Conservation (phyloP, 2,113 vertebrate species). For the Collichthys lucidus region DNA sequence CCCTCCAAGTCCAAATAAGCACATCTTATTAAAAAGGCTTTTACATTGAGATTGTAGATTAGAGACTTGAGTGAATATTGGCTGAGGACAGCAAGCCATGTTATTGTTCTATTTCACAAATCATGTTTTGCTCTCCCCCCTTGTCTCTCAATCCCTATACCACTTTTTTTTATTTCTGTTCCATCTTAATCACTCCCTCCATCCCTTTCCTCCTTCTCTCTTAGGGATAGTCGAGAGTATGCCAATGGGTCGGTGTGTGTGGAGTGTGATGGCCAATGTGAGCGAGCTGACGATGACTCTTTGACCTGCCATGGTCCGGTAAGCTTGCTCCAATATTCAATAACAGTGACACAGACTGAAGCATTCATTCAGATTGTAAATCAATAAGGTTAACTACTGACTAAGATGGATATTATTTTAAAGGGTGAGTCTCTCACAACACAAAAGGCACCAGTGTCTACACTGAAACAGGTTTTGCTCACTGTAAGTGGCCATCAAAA, state of each 20-base stretch:
- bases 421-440: background rate
- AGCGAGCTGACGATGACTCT: conserved; percentile 91
- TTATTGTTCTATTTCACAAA: background rate
- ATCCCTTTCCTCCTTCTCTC: conserved; percentile 55
- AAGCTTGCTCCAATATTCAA: conserved; percentile 73
- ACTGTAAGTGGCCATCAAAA: background rate
- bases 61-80: background rate
- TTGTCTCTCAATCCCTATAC: conserved; percentile 23
- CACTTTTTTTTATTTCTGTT: background rate
- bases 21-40: background rate
- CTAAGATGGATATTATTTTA: background rate
- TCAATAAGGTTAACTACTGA: no score
- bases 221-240: conserved; percentile 94
- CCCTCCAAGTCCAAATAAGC: background rate
- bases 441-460: background rate
- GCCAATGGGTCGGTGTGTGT: conserved; percentile 93
- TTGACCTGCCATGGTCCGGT: conserved; percentile 94
- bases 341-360: conserved; percentile 2
- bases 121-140: conserved; percentile 4
- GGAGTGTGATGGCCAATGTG: conserved; percentile 95
- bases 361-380: background rate
- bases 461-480: background rate
- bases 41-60: background rate
- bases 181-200: conserved; percentile 28
- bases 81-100: background rate